Base-by-base conservation (phyloP, 2,113 vertebrate genomes). In the Thymallus thymallus region DNA sequence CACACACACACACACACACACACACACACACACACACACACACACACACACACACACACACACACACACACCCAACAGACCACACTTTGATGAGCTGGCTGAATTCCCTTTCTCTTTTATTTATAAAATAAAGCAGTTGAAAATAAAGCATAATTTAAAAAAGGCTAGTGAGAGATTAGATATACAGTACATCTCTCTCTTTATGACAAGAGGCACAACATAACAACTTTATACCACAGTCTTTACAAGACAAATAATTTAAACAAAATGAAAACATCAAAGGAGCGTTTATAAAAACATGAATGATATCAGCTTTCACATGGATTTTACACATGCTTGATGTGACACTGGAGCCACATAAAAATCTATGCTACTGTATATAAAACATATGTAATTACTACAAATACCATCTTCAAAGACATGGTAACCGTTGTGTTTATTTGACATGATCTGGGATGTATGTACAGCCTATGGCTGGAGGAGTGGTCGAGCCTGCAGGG, bases 171-270 rank as follows among this genome's bases (percentile, higher is more conserved):
- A 78, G 24, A 78, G 71, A 65, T 69, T 78, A 72, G 0, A 74
- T 41, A 41, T 41, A 12, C 35, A 41, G 35, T 41, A 41, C 60
- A 83, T 70, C 72, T 86, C 88, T 93, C 75, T 62, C 55, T 89
- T 82, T 92, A 92, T 92, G 91, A 93, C 92, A 92, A 92, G 86
- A 92, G 86, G 92, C 89, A 91, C 89, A 92, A 84, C 85, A 89
- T 82, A 85, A 91, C 84, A 86, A 86, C 79, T 78, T 83, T 72
- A 89, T 78, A 90, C 82, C 84, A 89, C 4, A 74, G 91, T 94
- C 92, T 95, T 93, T 88, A 92, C 90, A 95, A 94, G 92, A 94
- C 93, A 94, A 96, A 96, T 96, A 96, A 96, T 92, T 97, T 96
- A 96, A 92, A 29, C 63, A 66, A 72, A 70, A 69, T 55, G 9